Evolutionary conservation across 2,113 vertebrate genomes (phyloP).

Genomic region (Thunnus thynnus): DNA sequence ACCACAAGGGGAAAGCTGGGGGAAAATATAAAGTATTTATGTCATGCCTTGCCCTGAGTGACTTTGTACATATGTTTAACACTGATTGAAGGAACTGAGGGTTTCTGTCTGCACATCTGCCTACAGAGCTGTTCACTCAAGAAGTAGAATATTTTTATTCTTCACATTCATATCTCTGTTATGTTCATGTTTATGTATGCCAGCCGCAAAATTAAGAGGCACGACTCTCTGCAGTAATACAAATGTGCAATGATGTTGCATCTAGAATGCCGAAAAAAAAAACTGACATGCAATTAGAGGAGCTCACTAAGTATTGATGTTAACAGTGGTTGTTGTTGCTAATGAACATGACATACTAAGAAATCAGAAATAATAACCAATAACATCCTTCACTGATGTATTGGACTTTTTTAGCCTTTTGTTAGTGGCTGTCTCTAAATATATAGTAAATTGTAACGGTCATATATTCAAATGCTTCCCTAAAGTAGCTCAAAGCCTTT

Average conservation of each 20-base stretch:
- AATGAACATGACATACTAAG: slow-evolving; percentile 59
- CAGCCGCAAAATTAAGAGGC: slow-evolving; percentile 27
- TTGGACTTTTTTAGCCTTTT: slow-evolving; percentile 34
- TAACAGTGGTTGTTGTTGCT: slow-evolving; percentile 50
- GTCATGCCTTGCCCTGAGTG: slow-evolving; percentile 51
- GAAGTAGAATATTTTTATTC: slow-evolving; percentile 48
- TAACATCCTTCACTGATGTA: slow-evolving; percentile 26
- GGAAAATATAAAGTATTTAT: slow-evolving; percentile 60
- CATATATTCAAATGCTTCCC: slow-evolving; percentile 22
- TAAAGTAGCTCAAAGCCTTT: background rate
- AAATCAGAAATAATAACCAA: slow-evolving; percentile 55
- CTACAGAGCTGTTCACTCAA: slow-evolving; percentile 46
- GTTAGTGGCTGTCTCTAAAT: slow-evolving; percentile 23
- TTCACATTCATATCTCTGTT: slow-evolving; percentile 20
- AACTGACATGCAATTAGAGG: slow-evolving; percentile 56
- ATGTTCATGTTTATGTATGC: slow-evolving; percentile 52
- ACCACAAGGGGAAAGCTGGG: background rate
- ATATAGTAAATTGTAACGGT: slow-evolving; percentile 16
- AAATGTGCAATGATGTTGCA: slow-evolving; percentile 53
- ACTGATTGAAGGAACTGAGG: slow-evolving; percentile 45
- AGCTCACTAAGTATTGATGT: slow-evolving; percentile 56
- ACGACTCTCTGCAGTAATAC: slow-evolving; percentile 44
- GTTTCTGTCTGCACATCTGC: slow-evolving; percentile 56
- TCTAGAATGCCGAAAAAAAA: slow-evolving; percentile 17
- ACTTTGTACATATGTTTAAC: slow-evolving; percentile 60